Evolutionary conservation across 2,888 invertebrate genomes (phyloP), one percentile per base, ranked within the genome.

Genomic region (Drosophila kambysellisi): DNA sequence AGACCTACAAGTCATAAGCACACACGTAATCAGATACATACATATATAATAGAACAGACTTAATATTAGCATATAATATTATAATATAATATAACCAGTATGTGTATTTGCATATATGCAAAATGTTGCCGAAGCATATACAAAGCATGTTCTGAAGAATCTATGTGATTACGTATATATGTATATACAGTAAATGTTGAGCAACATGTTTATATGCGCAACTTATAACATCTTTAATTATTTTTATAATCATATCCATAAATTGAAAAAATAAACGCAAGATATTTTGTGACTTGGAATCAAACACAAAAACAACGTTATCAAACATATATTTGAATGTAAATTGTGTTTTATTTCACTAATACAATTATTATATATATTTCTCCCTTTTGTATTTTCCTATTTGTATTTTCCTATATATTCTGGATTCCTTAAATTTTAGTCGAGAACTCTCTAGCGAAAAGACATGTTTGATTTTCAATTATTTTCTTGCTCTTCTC

Each of bases 31-130:
- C 43, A 33, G 17, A 46, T n/a, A 46, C 33, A 32, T 20, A 46
- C 29, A 15, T 15, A 11, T 15, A 30, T 46, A 9, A 17, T 48
- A 61, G 35, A 57, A 58, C 48, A 58, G 15, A 54, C 48, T 12
- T 48, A 46, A 46, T 25, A 7, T 48, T 29, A 51, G n/a, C 50
- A 30, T 39, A 30, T 8, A 5, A 54, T 12, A 30, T 29, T 25
- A 25, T 25, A 25, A 25, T 25, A 25, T 25, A 25, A 25, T 6
- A 11, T 20, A 43, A 57, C 43, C 41, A 20, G 57, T 15, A 20
- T 9, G 15, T 5, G 17, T 9, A 57, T 41, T 57, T 57, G 57
- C 30, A 32, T 57, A 57, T 57, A 57, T 57, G 57, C 43, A 43
- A 43, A 57, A 20, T 43, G 15, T 15, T 15, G 41, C 56, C n/a